Base-by-base conservation (phyloP, 2,888 invertebrate species). In the Nebria salina region DNA sequence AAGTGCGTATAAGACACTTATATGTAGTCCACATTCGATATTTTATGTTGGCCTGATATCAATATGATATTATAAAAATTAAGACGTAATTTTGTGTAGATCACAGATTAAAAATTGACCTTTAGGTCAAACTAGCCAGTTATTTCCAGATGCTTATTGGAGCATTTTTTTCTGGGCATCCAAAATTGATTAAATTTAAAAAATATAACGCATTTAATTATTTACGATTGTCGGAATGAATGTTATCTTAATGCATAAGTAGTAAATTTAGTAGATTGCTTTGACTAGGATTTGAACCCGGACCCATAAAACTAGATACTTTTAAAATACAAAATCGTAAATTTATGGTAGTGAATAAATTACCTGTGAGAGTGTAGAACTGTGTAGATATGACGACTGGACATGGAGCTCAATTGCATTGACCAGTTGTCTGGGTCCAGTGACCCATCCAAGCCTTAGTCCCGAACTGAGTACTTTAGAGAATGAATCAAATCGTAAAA, bases 381-480 rank as follows among this genome's bases (percentile, higher is more conserved):
- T 90, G 85, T 94, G 94, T 77, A 94, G 87, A 81, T 92, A 91
- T 9, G 93, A 93, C 34, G 93, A 93, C 86, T 95, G 95, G 86
- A 93, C 91, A 86, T 95, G 95, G 34, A 94, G 89, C 85, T 94
- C 93, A 65, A 95, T 88, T 41, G 91, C 90, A 11, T 92, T 89
- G 5, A 95, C 88, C 26, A 96, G 86, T 0, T 91, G 91, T 70
- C 91, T 90, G 0, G 95, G 93, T 0, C 94, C 96, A 0, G 94
- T 94, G 42, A 95, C 89, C 90, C 94, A 94, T 13, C 94, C 96
- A 0, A 94, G 88, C 83, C 96, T 91, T 72, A 96, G 88, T 0
- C 96, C 95, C 0, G 94, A 92, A 86, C 93, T 92, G 73, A 95
- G 86, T 41, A 94, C 91, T 90, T 96, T 96, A 0, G 95, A 95